Base-by-base conservation (phyloP, 2,888 invertebrate species). In the Leucophora obtusa region DNA sequence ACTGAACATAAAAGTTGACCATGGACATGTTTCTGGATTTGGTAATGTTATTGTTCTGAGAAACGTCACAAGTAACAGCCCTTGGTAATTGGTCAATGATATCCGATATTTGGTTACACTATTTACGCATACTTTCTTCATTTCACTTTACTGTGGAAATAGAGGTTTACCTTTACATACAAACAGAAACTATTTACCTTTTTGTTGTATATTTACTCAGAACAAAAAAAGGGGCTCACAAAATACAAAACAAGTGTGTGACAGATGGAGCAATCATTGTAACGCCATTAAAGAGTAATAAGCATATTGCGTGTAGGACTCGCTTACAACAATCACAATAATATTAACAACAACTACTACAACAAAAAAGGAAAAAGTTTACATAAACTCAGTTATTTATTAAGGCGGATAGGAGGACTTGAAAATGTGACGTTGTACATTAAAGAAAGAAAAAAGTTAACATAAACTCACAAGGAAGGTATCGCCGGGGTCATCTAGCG, bases 211-310 rank as follows among this genome's bases (percentile, higher is more conserved):
- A 6, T n/a, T 15, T 38, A 38, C 54, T 21, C 4, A 21, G 2
- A 21, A 21, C 38, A 15, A 24, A 21, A 58, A 63, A 24, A 35
- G 24, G 15, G 59, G 11, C 15, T 6, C 60, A 60, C 58, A 53
- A 69, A 33, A 5, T 14, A 50, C 50, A 43, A 28, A 72, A 63
- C 71, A 65, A 75, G 72, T 47, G 76, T 78, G 71, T 73, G 75
- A 66, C 69, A 81, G 77, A 77, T 77, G 73, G 60, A 17, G 58
- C 70, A 81, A 74, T 63, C 80, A 81, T 83, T 78, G 82, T 78
- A 83, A 82, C 78, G 76, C 81, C 85, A 86, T 86, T 86, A 88
- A 86, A 86, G 87, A 87, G 84, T 88, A 86, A 86, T 86, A 86
- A 88, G 85, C 84, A 85, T 86, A 87, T 87, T 85, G 88, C 87